Base-by-base conservation (phyloP, 1,140 invertebrate genomes). In the Elymnias hypermnestra region DNA sequence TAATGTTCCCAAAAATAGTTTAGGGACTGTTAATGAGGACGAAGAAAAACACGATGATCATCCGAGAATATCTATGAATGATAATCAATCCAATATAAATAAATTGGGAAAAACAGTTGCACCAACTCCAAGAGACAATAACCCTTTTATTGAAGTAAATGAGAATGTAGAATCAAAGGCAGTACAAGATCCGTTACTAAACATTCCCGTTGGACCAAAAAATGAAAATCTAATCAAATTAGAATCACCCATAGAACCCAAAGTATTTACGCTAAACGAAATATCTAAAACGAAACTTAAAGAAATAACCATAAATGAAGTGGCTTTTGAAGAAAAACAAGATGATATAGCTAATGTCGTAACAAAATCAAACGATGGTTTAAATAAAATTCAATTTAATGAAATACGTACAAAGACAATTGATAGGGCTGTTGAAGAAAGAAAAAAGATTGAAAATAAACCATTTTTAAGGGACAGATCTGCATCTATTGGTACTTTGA, bases 401-500 rank as follows among this genome's bases (percentile, higher is more conserved):
- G 73, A 79, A 39, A 58, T 75, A 42, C 5, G 33, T 12, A 60
- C 55, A 15, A 73, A 67, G 31, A 53, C 57, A 12, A 31, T 43
- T n/a, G 29, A 28, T 0, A 26, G 26, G 3, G 19, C 46, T 5
- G 41, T 36, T 26, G 35, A 50, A 28, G 46, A 57, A 7, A 50
- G 60, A 44, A 72, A 42, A 23, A 53, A 54, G 21, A 43, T 18
- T 3, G 86, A 87, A 18, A 85, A 82, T 57, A 86, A 81, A 22
- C 75, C 70, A 0, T 87, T 83, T 54, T 50, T 84, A 8, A 76
- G 86, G 46, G 88, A 89, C 62, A 78, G 89, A 13, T 89, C 89
- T 0, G 89, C 89, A 1, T 89, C 89, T 1, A 89, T 89, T 41
- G 89, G 89, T 9, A 87, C 87, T 23, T 77, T 90, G 31, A 88